Evolutionary conservation across 2,888 invertebrate genomes (phyloP).

Genomic region (Nineta flava): DNA sequence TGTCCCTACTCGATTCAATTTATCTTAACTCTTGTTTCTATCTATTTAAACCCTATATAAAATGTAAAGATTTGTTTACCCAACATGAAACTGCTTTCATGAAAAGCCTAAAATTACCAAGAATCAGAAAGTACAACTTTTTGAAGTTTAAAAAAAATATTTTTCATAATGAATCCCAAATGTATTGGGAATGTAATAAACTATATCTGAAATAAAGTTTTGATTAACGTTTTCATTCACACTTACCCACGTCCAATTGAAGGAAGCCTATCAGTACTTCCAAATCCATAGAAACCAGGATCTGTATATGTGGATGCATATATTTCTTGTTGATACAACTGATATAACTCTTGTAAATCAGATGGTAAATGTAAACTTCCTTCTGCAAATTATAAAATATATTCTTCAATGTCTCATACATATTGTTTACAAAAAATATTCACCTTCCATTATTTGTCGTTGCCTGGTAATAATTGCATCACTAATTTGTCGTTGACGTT

Average conservation of each 20-base stretch:
- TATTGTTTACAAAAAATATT: neutral
- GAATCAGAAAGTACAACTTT: no score
- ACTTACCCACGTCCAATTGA: constrained; percentile 44
- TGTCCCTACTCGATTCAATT: no score
- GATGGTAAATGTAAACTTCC: constrained; percentile 51
- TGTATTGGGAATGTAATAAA: no score
- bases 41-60: no score
- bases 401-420: neutral
- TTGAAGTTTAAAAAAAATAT: no score
- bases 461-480: constrained; percentile 87
- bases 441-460: constrained; percentile 69
- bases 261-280: constrained; percentile 40
- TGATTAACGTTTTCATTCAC: neutral
- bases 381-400: constrained; percentile 29
- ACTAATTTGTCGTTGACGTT: constrained; percentile 69
- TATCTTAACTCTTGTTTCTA: no score
- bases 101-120: no score
- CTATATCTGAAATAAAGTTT: no score
- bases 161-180: no score
- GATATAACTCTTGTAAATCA: constrained; percentile 65
- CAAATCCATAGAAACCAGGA: constrained; percentile 33
- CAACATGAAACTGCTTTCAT: no score
- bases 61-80: no score
- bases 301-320: constrained; percentile 65
- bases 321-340: constrained; percentile 73